Base-by-base conservation (phyloP, 2,888 invertebrate genomes). In the Brassicogethes aeneus region DNA sequence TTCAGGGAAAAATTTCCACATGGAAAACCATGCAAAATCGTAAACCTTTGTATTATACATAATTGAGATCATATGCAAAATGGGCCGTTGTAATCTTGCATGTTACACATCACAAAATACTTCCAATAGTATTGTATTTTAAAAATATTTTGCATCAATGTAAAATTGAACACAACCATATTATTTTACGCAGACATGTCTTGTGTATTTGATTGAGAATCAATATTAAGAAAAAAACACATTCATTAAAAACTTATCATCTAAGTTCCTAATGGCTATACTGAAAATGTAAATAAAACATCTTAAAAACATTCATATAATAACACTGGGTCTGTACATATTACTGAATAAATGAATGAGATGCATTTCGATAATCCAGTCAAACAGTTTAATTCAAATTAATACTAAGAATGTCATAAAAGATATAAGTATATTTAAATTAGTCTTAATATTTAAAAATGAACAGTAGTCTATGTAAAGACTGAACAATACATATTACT, bases 231-330 rank as follows among this genome's bases (percentile, higher is more conserved):
- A 36, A 39, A 33, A 42, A 41, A 50, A 54, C 50, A 47, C 47
- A 51, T 47, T 47, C 46, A 46, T 47, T 49, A 50, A 52, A 53
- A 51, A 51, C 51, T 51, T 51, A 51, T 40, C 41, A 45, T 16
- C 47, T 53, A 51, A 44, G 36, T 41, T 46, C 23, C 10, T 23
- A 23, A 23, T 10, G 10, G 5, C 10, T 7, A 10, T 23, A 10
- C 10, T 23, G 23, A 23, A 23, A 5, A n/a, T n/a, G n/a, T n/a
- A n/a, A n/a, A n/a, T 5, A 23, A 23, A 23, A 23, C 23, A 23
- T 3, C 15, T 7, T 15, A 35, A 35, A 35, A 35, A 35, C 15
- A 35, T 35, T 10, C 10, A 7, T 23, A 23, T 7, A 23, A 5
- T 23, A 23, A 23, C 23, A 23, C 5, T 23, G 23, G 10, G 2